Base-by-base conservation (phyloP, 2,888 invertebrate genomes). In the Lasioglossum lativentre region DNA sequence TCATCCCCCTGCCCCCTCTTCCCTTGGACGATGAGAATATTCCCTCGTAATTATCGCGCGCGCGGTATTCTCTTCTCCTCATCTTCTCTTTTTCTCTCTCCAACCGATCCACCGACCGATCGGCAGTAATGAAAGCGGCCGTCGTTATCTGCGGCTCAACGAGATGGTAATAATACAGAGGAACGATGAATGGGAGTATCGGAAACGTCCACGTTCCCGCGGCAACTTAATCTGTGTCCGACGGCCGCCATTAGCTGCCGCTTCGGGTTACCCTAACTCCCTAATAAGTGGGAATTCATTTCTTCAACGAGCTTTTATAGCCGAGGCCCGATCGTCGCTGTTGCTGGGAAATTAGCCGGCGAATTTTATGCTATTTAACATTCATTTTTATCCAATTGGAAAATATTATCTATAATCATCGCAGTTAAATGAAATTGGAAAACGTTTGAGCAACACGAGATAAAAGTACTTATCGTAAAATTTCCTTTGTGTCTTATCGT, bases 41-140 rank as follows among this genome's bases (percentile, higher is more conserved):
- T 77, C 52, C 85, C n/a, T 42, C 77, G 68, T 42, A 85, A 86
- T 85, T 85, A 86, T 80, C 80, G 59, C 72, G 74, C 4, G 63
- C 63, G 1, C 16, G 16, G 16, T 63, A 30, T 63, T 63, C 42
- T 8, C 27, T 16, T 71, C 27, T 42, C n/a, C 1, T 16, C 27
- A 19, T 12, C 27, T 19, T 42, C 27, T 27, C 14, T 73, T 5
- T 52, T n/a, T 27, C 45, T 34, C 16, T 75, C 16, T 79, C 68
- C 52, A 16, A 4, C 2, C 27, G 19, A 38, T 68, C 23, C 23
- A 38, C 23, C 68, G 66, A 23, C 66, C n/a, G 70, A 70, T 40
- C 70, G 40, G 70, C 40, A 40, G n/a, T 30, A 52, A 34, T 47
- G 52, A 73, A 73, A 73, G 34, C 73, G 52, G 45, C 23, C 47